phyloP scores from a whole-genome alignment of 2,888 invertebrate species.

The Ceratothoa steindachneri region DNA sequence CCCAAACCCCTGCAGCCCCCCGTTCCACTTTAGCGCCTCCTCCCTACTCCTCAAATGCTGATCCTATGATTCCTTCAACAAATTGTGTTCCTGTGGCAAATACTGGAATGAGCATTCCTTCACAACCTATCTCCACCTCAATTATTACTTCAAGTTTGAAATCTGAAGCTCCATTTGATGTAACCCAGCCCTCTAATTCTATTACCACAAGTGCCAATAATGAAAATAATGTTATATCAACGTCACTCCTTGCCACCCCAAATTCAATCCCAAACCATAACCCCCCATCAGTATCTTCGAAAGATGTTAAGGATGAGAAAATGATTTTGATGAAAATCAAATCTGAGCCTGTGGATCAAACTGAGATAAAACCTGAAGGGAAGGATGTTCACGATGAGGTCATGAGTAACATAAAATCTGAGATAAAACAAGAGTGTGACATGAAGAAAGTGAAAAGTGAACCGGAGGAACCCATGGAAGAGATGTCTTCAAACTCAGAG shows the following conservation, averaged over 20 bases:
- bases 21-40: slow-evolving; percentile 34
- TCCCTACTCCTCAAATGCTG: slow-evolving; percentile 29
- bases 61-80: slow-evolving; percentile 5
- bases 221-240: slow-evolving; percentile 33
- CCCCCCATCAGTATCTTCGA: background rate
- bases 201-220: slow-evolving; percentile 40
- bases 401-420: slow-evolving; percentile 30
- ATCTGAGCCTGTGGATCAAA: slow-evolving; percentile 61
- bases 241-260: slow-evolving; percentile 19
- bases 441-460: slow-evolving; percentile 48
- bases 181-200: slow-evolving; percentile 24
- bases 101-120: slow-evolving; percentile 25
- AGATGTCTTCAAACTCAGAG: slow-evolving; percentile 19
- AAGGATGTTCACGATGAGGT: slow-evolving; percentile 18
- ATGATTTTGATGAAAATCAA: slow-evolving; percentile 52
- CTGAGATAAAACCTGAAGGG: background rate
- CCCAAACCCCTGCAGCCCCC: slow-evolving; percentile 15
- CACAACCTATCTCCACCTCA: slow-evolving; percentile 25
- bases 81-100: slow-evolving; percentile 29
- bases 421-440: slow-evolving; percentile 39
- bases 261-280: background rate
- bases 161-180: slow-evolving; percentile 26
- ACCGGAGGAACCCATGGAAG: slow-evolving; percentile 42
- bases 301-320: background rate
- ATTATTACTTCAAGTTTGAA: slow-evolving; percentile 18